These are phyloP conservation scores for Cyprinella venusta DNA, from an alignment of 2,797 vertebrate genomes.

Conservation along the genomic window DNA sequence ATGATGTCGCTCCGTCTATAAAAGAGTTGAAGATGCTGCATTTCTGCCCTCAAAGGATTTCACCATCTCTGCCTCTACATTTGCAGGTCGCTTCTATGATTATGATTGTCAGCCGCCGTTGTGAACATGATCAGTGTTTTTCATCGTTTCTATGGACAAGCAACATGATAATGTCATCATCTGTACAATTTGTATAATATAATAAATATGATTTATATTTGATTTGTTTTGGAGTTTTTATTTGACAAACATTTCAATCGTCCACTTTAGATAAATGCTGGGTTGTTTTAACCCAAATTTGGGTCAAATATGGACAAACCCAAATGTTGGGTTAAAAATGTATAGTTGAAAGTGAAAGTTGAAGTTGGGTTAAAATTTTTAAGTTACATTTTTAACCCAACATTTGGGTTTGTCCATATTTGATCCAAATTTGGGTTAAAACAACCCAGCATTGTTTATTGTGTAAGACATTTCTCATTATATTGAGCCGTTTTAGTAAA, in stretches of 20 bases:
- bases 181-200: constrained; percentile 88
- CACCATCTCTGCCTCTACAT: constrained; percentile 67
- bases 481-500: too few species aligned
- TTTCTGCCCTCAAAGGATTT: constrained; percentile 44
- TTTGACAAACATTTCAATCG: constrained; percentile 5
- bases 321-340: too few species aligned
- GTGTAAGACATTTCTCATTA: too few species aligned
- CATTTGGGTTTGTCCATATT: too few species aligned
- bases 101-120: constrained; percentile 71
- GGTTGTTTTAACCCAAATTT: too few species aligned
- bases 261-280: too few species aligned
- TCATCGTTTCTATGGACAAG: constrained; percentile 58
- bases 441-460: too few species aligned
- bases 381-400: too few species aligned
- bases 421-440: too few species aligned
- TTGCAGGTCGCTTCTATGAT: constrained; percentile 74
- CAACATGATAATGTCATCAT: constrained; percentile 75
- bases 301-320: too few species aligned
- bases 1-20: constrained; percentile 64
- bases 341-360: too few species aligned
- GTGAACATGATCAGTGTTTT: constrained; percentile 50
- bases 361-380: too few species aligned
- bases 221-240: constrained; percentile 72
- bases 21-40: background rate
- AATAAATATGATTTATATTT: constrained; percentile 85